phyloP scores from a whole-genome alignment of 2,888 invertebrate species.

The Norana najaformis region DNA sequence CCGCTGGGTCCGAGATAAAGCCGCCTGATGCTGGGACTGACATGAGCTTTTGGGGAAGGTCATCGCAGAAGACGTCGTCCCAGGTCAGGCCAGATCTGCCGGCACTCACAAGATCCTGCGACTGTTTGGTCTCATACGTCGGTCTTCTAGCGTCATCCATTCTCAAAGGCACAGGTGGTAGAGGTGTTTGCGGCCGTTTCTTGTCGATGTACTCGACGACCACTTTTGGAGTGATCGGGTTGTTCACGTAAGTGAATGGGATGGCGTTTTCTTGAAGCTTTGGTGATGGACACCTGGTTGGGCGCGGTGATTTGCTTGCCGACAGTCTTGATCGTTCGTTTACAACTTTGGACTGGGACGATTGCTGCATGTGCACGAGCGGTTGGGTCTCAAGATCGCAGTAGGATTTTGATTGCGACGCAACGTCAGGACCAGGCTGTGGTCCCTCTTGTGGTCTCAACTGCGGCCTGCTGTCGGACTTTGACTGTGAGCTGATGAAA shows the following conservation, averaged over 20 bases:
- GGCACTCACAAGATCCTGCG: background rate
- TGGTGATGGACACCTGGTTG: background rate
- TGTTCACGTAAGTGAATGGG: background rate
- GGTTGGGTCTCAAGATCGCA: background rate
- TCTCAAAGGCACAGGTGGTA: slow-evolving; percentile 8
- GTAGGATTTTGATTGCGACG: background rate
- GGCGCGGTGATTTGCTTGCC: background rate
- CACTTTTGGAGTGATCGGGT: slow-evolving; percentile 1
- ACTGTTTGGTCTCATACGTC: background rate
- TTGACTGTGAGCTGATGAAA: slow-evolving; percentile 13
- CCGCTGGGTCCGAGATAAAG: background rate
- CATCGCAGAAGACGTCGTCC: background rate
- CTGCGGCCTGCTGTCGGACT: background rate
- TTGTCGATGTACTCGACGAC: background rate
- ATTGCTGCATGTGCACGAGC: background rate
- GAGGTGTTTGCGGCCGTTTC: background rate
- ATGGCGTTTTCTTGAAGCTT: background rate
- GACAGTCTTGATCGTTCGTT: background rate
- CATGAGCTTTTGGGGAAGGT: background rate
- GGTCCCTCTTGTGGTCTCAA: background rate
- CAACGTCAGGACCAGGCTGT: background rate
- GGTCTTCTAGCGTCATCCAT: background rate
- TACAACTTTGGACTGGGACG: background rate
- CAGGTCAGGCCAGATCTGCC: background rate
- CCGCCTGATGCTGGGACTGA: background rate